Evolutionary conservation across 2,888 invertebrate genomes (phyloP).

Genomic region (Pseudanteris insignis): DNA sequence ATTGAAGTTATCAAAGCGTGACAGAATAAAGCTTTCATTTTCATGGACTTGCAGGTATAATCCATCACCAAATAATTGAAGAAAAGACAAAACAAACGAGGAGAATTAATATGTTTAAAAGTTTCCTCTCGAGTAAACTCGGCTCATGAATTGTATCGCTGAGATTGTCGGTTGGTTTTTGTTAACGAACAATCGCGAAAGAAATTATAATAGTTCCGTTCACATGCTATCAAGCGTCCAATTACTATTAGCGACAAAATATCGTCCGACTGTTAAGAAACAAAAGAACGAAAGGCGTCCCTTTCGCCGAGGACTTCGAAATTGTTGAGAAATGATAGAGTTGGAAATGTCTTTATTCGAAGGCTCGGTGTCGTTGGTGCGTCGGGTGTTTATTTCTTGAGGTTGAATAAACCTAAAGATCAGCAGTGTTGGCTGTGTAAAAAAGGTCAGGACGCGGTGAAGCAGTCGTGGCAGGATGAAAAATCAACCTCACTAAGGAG

Average conservation of each 20-base stretch:
- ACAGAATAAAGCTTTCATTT: conserved; percentile 28
- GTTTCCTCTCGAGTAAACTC: background rate
- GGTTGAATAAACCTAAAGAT: conserved; percentile 40
- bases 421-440: conserved; percentile 34
- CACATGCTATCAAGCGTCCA: conserved; percentile 2
- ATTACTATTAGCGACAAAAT: conserved; percentile 23
- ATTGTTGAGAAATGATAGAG: conserved; percentile 8
- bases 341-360: conserved; percentile 24
- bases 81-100: conserved; percentile 7
- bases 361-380: conserved; percentile 4
- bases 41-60: conserved; percentile 5
- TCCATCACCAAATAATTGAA: background rate
- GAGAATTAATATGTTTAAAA: background rate
- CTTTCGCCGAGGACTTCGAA: background rate
- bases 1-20: conserved; percentile 22
- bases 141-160: background rate
- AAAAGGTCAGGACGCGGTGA: conserved; percentile 45
- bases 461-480: conserved; percentile 31
- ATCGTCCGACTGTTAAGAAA: conserved; percentile 2
- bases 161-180: background rate
- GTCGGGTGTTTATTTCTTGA: conserved; percentile 19
- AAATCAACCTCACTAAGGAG: conserved; percentile 16
- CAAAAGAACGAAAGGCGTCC: conserved; percentile 1
- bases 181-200: conserved; percentile 3
- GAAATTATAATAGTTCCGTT: background rate